Percentiles rank a stretch among this genome's conserved stretches.
phyloP scores from a whole-genome alignment of 2,888 invertebrate species.

The Nomada goodeniana region DNA sequence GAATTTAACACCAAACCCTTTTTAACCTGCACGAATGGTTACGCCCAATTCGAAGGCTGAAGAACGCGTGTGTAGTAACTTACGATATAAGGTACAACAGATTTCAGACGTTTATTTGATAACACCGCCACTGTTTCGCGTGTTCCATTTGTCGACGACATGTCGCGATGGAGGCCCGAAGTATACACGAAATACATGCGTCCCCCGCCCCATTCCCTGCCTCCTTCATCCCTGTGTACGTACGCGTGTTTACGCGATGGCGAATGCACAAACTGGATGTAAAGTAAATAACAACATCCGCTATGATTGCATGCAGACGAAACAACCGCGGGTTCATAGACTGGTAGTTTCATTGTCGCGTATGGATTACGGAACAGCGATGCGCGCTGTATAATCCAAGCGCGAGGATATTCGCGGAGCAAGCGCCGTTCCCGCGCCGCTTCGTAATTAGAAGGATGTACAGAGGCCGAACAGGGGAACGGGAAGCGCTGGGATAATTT shows the following conservation, averaged over 20 bases:
- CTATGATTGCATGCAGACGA: constrained; percentile 62
- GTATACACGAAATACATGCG: constrained; percentile 27
- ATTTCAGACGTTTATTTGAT: constrained; percentile 41
- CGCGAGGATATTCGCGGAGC: constrained; percentile 29
- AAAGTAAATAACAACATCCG: constrained; percentile 71
- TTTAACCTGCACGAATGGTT: no score
- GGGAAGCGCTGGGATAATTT: not conserved
- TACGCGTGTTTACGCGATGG: constrained; percentile 59
- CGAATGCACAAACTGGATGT: constrained; percentile 67
- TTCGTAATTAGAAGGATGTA: constrained; percentile 35
- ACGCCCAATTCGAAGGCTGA: not conserved
- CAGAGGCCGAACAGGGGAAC: not conserved
- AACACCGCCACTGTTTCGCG: constrained; percentile 29
- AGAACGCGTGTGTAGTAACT: not conserved
- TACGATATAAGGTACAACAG: constrained; percentile 10
- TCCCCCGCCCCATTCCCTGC: not conserved
- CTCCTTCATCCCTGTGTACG: constrained; percentile 1
- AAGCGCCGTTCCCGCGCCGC: constrained; percentile 9
- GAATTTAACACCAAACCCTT: no score
- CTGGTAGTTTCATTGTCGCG: constrained; percentile 59
- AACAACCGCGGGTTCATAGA: constrained; percentile 54
- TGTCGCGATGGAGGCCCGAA: constrained; percentile 24
- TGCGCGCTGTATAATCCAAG: constrained; percentile 51
- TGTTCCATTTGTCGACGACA: constrained; percentile 31
- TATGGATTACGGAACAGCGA: constrained; percentile 46